phyloP scores from a whole-genome alignment of 2,888 invertebrate genomes.

The Actias luna region DNA sequence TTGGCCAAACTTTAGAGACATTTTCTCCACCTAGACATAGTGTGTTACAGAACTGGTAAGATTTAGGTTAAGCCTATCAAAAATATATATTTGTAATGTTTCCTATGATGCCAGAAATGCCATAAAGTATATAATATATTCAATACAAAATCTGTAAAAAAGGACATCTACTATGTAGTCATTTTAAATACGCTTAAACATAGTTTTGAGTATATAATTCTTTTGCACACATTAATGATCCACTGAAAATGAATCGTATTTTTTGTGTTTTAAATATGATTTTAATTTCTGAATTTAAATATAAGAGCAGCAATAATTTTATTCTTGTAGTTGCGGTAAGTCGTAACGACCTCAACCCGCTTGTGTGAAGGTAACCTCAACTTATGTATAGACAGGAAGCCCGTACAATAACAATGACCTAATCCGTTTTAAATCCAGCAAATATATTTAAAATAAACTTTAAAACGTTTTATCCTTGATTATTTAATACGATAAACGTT shows the following conservation, averaged over 20 bases:
- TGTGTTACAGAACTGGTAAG: too few species aligned
- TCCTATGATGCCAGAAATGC: too few species aligned
- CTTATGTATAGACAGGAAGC: conserved; percentile 76
- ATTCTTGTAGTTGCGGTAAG: conserved; percentile 42
- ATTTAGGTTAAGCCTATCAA: too few species aligned
- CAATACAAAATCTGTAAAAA: too few species aligned
- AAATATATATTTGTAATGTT: too few species aligned
- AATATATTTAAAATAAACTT: conserved; percentile 30
- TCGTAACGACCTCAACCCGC: conserved; percentile 71
- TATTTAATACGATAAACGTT: not conserved
- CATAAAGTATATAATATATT: too few species aligned
- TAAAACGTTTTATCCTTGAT: not conserved
- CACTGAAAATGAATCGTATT: not conserved
- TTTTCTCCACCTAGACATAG: too few species aligned
- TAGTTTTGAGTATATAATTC: not conserved
- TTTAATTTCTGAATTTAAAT: not conserved
- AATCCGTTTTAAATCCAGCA: conserved; percentile 31
- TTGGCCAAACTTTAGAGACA: too few species aligned
- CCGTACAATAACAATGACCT: conserved; percentile 56
- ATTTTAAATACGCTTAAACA: too few species aligned
- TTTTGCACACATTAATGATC: not conserved
- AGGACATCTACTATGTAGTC: too few species aligned
- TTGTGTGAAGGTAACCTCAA: conserved; percentile 74
- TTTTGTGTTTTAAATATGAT: not conserved
- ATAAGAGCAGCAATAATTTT: conserved; percentile 10